These are phyloP conservation scores for Lacanobia oleracea DNA, from an alignment of 2,888 invertebrate species.

Conservation along the genomic window DNA sequence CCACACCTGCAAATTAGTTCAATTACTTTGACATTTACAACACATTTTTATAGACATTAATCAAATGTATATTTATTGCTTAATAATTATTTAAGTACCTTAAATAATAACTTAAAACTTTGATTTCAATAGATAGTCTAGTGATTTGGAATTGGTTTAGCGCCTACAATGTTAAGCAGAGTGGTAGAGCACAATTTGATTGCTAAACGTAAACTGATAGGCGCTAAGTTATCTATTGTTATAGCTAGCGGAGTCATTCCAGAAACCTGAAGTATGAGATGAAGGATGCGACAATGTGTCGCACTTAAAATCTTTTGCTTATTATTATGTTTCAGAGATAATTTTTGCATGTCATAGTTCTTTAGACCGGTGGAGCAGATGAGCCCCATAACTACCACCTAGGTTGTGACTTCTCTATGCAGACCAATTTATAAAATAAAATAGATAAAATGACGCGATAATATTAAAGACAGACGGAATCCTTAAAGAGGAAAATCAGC, in stretches of 20 bases:
- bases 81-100: not conserved
- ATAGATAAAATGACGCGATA: not conserved
- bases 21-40: conserved; percentile 33
- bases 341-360: not conserved
- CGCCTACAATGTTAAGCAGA: conserved; percentile 11
- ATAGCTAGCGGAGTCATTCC: not conserved
- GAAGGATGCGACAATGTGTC: not conserved
- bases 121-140: not conserved
- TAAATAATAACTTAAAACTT: not conserved
- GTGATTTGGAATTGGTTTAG: not conserved
- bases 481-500: not conserved
- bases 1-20: conserved; percentile 23
- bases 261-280: not conserved
- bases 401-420: too few species aligned
- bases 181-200: not conserved
- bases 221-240: conserved; percentile 7
- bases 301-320: not conserved
- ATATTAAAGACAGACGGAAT: not conserved
- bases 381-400: too few species aligned
- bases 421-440: too few species aligned
- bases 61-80: conserved; percentile 1
- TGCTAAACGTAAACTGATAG: conserved; percentile 12
- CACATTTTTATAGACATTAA: not conserved
- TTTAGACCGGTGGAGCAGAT: too few species aligned
- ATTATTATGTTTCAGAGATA: not conserved